Conservation (phyloP, 2,888 invertebrate species). For the Hirtodrosophila trivittata region DNA sequence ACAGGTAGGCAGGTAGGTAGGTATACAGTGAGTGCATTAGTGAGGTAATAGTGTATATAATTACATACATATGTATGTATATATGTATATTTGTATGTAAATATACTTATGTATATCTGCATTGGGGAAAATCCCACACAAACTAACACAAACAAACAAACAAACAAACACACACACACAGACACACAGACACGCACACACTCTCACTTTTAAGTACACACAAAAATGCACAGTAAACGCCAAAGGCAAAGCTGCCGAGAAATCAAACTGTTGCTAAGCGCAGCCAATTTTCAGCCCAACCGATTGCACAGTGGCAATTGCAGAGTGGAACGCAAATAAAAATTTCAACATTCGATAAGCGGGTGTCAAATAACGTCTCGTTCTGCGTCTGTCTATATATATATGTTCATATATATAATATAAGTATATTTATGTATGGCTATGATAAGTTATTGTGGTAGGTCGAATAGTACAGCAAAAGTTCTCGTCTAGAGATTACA, state of each 20-base stretch:
- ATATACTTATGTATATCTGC: constrained; percentile 38
- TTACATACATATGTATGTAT: constrained; percentile 2
- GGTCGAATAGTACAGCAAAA: too few species aligned
- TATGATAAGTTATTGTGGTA: too few species aligned
- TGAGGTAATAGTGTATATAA: constrained; percentile 59
- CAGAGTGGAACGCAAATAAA: constrained; percentile 1
- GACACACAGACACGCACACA: constrained; percentile 8
- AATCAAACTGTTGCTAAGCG: constrained; percentile 70
- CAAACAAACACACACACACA: constrained; percentile 11
- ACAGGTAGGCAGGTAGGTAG: constrained; percentile 36
- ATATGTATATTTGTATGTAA: not conserved
- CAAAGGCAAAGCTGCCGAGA: constrained; percentile 34
- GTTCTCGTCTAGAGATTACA: too few species aligned
- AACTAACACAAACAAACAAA: constrained; percentile 13
- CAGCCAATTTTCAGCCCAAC: constrained; percentile 58
- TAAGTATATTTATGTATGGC: too few species aligned
- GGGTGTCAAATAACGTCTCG: not conserved
- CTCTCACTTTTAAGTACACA: constrained; percentile 28
- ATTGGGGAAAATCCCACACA: constrained; percentile 66
- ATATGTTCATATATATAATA: too few species aligned
- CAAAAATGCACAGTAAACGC: constrained; percentile 35
- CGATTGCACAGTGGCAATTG: constrained; percentile 49
- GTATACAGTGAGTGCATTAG: constrained; percentile 47
- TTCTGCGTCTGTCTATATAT: not conserved
- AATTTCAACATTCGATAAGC: not conserved